A percentile compares a stretch with the other conserved stretches of the same genome.
phyloP scores from a whole-genome alignment of 2,797 vertebrate species.

The Ctenosaura bakeri region DNA sequence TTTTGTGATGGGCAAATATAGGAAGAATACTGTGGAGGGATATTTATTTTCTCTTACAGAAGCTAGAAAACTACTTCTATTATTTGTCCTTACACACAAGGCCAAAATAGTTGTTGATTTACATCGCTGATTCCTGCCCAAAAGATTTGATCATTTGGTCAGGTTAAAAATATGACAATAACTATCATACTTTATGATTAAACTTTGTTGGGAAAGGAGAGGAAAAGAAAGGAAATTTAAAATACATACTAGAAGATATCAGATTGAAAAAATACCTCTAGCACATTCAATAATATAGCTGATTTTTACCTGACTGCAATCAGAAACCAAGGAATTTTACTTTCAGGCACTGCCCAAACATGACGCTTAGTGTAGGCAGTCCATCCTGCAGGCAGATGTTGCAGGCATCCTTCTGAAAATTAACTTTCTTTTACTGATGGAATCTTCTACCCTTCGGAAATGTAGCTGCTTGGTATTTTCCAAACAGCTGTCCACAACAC shows the following conservation, averaged over 20 bases:
- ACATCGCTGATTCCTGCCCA: neutral
- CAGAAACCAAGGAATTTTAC: constrained; percentile 20
- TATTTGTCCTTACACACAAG: too few relatives aligned
- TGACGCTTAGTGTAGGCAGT: constrained; percentile 10
- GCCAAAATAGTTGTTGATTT: too few relatives aligned
- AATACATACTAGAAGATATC: neutral
- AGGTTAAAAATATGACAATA: constrained; percentile 7
- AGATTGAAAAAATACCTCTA: neutral
- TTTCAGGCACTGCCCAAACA: constrained; percentile 33
- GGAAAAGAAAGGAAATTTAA: neutral
- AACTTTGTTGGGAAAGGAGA: neutral
- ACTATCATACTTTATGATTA: neutral
- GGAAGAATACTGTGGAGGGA: too few relatives aligned
- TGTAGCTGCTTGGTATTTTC: neutral
- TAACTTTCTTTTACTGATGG: constrained; percentile 21
- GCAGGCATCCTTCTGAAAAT: constrained; percentile 23
- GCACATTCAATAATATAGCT: constrained; percentile 9
- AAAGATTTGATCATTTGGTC: neutral
- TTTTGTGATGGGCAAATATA: too few relatives aligned
- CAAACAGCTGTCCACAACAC: constrained; percentile 22
- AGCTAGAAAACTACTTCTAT: too few relatives aligned
- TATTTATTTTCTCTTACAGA: too few relatives aligned
- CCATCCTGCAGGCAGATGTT: neutral
- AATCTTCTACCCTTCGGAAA: constrained; percentile 30
- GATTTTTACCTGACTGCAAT: constrained; percentile 19